Evolutionary conservation across 2,888 invertebrate genomes (phyloP).

Genomic region (Prenolepis imparis): DNA sequence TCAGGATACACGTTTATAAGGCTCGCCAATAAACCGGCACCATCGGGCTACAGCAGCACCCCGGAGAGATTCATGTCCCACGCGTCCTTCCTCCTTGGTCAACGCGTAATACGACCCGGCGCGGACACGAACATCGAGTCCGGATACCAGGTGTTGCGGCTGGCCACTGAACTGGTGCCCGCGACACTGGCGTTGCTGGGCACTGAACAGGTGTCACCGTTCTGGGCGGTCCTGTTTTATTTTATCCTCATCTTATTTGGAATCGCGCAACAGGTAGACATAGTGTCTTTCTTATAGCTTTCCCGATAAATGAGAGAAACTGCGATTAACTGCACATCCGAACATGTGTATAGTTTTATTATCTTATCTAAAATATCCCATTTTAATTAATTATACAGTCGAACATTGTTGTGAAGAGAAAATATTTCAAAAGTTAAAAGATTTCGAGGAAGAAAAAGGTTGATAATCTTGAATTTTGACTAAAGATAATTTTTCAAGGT

Average conservation of each 20-base stretch:
- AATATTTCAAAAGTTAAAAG: neutral
- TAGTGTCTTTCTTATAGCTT: neutral
- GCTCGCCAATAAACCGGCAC: conserved; percentile 88
- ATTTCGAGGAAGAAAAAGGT: no score
- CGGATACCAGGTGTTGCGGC: conserved; percentile 94
- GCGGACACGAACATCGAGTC: conserved; percentile 88
- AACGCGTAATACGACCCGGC: conserved; percentile 89
- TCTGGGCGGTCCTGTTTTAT: conserved; percentile 96
- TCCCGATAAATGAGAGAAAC: neutral
- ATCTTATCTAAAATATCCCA: neutral
- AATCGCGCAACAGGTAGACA: conserved; percentile 91
- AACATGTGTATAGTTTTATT: neutral
- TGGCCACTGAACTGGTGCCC: conserved; percentile 96
- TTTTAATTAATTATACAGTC: no score
- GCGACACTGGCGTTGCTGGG: conserved; percentile 93
- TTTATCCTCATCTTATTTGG: conserved; percentile 95
- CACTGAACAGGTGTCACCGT: conserved; percentile 92
- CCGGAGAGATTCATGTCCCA: conserved; percentile 91
- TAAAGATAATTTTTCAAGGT: no score
- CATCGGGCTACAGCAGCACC: conserved; percentile 88
- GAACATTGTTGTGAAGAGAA: no score
- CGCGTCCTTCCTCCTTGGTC: conserved; percentile 91
- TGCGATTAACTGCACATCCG: neutral
- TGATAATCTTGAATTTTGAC: no score
- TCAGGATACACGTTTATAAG: conserved; percentile 91